Evolutionary conservation across 1,140 invertebrate species (phyloP).

Genomic region (Heliconius nattereri): DNA sequence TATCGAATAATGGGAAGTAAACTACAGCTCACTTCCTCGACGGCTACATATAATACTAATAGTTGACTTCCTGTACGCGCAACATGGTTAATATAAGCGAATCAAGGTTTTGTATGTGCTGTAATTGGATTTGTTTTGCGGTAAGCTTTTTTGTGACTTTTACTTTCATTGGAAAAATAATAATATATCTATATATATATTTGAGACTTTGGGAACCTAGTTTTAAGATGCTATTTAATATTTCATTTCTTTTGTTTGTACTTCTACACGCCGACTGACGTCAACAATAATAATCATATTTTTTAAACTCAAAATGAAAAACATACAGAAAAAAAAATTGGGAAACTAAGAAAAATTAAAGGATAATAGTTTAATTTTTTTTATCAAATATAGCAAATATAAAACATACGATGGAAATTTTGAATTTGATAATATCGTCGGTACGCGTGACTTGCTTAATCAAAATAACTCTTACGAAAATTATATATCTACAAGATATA

Average conservation of each 20-base stretch:
- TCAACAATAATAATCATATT: too few relatives aligned
- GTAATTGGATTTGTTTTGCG: background rate
- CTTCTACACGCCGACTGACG: too few relatives aligned
- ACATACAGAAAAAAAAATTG: too few relatives aligned
- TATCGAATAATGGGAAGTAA: constrained; percentile 66
- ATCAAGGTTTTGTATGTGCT: constrained; percentile 16
- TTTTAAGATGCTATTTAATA: too few relatives aligned
- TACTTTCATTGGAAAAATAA: background rate
- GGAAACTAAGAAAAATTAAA: background rate
- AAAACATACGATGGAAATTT: background rate
- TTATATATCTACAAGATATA: background rate
- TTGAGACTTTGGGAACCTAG: too few relatives aligned
- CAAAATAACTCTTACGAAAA: background rate
- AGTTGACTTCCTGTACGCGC: constrained; percentile 46
- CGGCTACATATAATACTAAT: constrained; percentile 46
- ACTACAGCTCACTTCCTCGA: constrained; percentile 67
- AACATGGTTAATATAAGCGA: constrained; percentile 19
- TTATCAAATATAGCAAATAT: background rate
- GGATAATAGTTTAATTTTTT: background rate
- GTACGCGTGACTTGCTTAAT: background rate
- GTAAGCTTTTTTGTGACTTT: background rate
- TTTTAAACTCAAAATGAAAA: too few relatives aligned
- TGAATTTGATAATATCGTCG: background rate
- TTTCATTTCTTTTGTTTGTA: too few relatives aligned
- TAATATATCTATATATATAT: too few relatives aligned